Evolutionary conservation across 2,113 vertebrate species (phyloP), one percentile per base, ranked within the genome.

Genomic region (Lepisosteus osseus): DNA sequence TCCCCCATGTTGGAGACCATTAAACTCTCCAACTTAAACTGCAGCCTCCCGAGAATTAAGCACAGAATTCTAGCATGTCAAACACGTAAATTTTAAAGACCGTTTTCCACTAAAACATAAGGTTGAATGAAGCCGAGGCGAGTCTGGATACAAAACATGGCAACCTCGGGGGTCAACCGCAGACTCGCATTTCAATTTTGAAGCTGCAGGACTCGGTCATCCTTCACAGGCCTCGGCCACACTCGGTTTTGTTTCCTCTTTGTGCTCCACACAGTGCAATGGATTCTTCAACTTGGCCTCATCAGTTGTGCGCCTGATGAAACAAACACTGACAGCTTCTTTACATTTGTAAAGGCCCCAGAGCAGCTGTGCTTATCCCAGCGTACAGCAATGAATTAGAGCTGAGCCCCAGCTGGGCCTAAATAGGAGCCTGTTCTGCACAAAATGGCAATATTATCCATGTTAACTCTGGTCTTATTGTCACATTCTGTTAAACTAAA

Each of bases 281-380:
- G 93, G 94, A 96, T 96, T 96, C 95, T 93, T 95, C 93, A 90
- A 93, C 94, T 95, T 94, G 91, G 93, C 92, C 94, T 96, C 96
- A 96, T 97, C 94, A 92, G 93, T 94, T 96, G 95, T 95, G 92
- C 83, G 93, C 89, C 92, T 94, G 96, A 98, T 97, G 96, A 97
- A 98, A 98, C 94, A 95, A 96, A 98, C 94, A 94, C 92, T 96
- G 97, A 98, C 97, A 98, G 97, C 95, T 95, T 97, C 95, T 98
- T 99, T 98, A 95, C 97, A 99, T 99, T 98, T 99, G 94, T 97
- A 99, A 99, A 98, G 96, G 92, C 92, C 94, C 93, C 93, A 92
- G 92, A 96, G 97, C 97, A 99, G 97, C 97, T 99, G 97, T 94
- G 95, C 94, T 92, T 93, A 94, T 97, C 95, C 92, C 95, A 96